Evolutionary conservation across 2,888 invertebrate species (phyloP).

Genomic region (Xiphydria camelus): DNA sequence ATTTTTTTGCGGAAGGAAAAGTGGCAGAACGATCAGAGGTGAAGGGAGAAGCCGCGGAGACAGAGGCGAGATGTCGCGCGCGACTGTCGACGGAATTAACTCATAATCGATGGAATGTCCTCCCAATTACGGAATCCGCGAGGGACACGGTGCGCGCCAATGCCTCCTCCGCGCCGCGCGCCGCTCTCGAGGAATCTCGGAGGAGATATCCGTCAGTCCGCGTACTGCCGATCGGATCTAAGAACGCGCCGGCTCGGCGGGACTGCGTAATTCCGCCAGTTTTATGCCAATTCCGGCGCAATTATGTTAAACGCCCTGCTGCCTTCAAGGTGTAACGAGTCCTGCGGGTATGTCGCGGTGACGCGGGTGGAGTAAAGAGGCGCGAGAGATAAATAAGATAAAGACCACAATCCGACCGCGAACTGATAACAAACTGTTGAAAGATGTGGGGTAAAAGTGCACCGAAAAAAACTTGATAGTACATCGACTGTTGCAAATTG

Average conservation of each 20-base stretch:
- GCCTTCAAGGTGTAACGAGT: neutral
- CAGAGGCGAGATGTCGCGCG: too few relatives aligned
- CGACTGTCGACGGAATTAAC: constrained; percentile 42
- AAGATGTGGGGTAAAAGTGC: too few relatives aligned
- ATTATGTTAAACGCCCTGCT: constrained; percentile 24
- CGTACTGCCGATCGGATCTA: constrained; percentile 9
- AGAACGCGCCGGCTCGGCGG: constrained; percentile 12
- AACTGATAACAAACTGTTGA: too few relatives aligned
- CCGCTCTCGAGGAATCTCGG: constrained; percentile 9
- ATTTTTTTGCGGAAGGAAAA: too few relatives aligned
- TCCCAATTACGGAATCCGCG: constrained; percentile 46
- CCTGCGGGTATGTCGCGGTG: too few relatives aligned
- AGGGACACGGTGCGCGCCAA: constrained; percentile 11
- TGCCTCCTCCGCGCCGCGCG: constrained; percentile 2
- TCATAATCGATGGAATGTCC: constrained; percentile 54
- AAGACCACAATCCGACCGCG: too few relatives aligned
- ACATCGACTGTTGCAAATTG: too few relatives aligned
- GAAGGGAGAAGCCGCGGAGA: too few relatives aligned
- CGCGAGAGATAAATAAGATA: too few relatives aligned
- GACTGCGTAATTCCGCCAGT: constrained; percentile 16
- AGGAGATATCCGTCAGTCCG: constrained; percentile 20
- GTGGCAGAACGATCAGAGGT: too few relatives aligned
- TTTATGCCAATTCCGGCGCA: constrained; percentile 29
- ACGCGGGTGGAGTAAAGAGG: too few relatives aligned
- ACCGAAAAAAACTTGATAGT: too few relatives aligned